Conservation (phyloP, 2,888 invertebrate genomes). For the Cepaea hortensis region DNA sequence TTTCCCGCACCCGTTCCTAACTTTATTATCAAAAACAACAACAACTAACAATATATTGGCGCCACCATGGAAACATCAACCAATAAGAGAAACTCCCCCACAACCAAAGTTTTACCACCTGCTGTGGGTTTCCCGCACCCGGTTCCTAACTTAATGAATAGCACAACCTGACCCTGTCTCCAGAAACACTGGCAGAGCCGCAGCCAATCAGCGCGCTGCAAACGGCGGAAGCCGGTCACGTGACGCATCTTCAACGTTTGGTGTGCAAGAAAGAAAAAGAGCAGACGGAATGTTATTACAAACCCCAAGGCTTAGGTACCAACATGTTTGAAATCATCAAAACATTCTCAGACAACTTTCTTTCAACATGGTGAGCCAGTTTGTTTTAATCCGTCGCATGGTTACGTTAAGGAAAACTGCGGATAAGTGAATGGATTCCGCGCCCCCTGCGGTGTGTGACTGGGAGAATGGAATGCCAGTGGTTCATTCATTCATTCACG, state of each 20-base stretch:
- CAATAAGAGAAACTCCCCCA: neutral
- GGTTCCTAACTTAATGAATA: conserved; percentile 18
- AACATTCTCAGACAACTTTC: neutral
- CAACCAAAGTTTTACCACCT: neutral
- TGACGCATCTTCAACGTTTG: neutral
- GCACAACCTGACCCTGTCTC: neutral
- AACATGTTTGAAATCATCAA: neutral
- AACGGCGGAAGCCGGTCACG: conserved; percentile 27
- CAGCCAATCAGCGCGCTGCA: conserved; percentile 17
- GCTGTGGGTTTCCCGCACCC: neutral
- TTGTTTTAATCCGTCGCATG: neutral
- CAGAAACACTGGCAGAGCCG: neutral
- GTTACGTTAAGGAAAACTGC: neutral
- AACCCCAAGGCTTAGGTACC: neutral
- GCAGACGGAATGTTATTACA: conserved; percentile 16
- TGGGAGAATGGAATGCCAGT: conserved; percentile 26
- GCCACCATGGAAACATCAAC: neutral
- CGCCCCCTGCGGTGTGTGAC: neutral
- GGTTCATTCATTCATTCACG: conserved; percentile 46
- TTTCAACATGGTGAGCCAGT: neutral
- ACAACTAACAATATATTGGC: neutral
- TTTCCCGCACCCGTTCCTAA: neutral
- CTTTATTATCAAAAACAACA: neutral
- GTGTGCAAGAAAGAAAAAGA: conserved; percentile 8
- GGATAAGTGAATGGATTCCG: neutral